Conservation (phyloP, 2,797 vertebrate genomes). For the Mormyrus proboscirostris region DNA sequence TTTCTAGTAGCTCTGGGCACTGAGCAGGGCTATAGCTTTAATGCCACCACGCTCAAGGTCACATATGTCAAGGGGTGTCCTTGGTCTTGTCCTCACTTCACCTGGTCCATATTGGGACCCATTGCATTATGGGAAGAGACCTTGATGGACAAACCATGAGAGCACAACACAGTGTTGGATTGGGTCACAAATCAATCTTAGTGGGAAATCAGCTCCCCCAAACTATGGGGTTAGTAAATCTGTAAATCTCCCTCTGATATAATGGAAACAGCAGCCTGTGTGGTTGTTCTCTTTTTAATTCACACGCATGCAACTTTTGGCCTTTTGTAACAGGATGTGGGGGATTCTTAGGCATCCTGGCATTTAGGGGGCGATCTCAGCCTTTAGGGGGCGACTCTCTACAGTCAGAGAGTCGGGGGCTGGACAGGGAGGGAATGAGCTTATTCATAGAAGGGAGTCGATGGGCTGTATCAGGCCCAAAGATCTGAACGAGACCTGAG, state of each 20-base stretch:
- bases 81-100: not conserved
- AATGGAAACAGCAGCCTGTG: not conserved
- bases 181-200: not conserved
- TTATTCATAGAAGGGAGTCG: slow-evolving; percentile 12
- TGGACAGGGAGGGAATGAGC: not conserved
- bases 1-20: not conserved
- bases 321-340: not conserved
- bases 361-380: not conserved
- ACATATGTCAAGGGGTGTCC: not conserved
- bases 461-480: slow-evolving; percentile 13
- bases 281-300: not conserved
- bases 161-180: not conserved
- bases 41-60: not conserved
- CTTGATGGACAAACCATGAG: not conserved
- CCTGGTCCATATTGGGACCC: not conserved
- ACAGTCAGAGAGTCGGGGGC: not conserved
- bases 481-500: slow-evolving; percentile 6
- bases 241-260: not conserved
- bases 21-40: not conserved
- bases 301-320: not conserved
- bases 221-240: not conserved
- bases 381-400: not conserved
- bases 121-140: not conserved
- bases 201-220: not conserved
- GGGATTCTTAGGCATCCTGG: not conserved